phyloP scores from a whole-genome alignment of 2,888 invertebrate species.

The Drosophila siamana region DNA sequence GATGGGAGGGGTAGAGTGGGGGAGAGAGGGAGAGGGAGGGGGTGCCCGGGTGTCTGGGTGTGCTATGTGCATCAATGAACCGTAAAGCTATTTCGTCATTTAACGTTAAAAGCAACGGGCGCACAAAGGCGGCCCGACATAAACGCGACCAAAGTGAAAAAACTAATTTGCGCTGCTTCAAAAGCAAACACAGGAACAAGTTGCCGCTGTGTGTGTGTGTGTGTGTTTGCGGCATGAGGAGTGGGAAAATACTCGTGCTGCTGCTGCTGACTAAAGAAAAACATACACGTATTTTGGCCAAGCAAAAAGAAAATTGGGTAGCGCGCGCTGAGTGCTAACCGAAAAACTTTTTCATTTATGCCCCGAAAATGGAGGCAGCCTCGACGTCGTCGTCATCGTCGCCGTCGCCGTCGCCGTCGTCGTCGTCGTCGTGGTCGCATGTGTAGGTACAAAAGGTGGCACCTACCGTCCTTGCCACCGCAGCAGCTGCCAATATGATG shows the following conservation, averaged over 20 bases:
- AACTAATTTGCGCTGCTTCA: constrained; percentile 82
- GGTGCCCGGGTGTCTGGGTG: constrained; percentile 35
- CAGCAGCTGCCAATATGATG: constrained; percentile 43
- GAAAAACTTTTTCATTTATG: constrained; percentile 77
- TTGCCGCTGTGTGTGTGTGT: neutral
- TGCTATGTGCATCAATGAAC: constrained; percentile 79
- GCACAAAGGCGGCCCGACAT: constrained; percentile 76
- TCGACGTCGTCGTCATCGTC: constrained; percentile 22
- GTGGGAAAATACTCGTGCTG: constrained; percentile 2
- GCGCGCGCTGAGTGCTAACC: constrained; percentile 78
- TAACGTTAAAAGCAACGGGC: constrained; percentile 80
- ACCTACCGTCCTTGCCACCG: constrained; percentile 12
- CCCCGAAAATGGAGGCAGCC: constrained; percentile 25
- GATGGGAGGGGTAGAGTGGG: neutral
- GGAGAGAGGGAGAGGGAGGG: neutral
- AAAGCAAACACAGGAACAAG: constrained; percentile 72
- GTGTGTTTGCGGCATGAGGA: neutral
- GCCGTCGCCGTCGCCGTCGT: constrained; percentile 11
- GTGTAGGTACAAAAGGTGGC: constrained; percentile 49
- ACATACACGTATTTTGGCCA: constrained; percentile 78
- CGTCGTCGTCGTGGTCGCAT: constrained; percentile 17
- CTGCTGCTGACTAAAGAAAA: constrained; percentile 70
- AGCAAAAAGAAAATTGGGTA: constrained; percentile 78
- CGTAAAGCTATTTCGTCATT: constrained; percentile 82
- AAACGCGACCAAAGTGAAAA: constrained; percentile 80